A percentile compares a stretch with the other conserved stretches of the same genome.
Conservation (phyloP, 1,140 invertebrate genomes). For the Apis dorsata region DNA sequence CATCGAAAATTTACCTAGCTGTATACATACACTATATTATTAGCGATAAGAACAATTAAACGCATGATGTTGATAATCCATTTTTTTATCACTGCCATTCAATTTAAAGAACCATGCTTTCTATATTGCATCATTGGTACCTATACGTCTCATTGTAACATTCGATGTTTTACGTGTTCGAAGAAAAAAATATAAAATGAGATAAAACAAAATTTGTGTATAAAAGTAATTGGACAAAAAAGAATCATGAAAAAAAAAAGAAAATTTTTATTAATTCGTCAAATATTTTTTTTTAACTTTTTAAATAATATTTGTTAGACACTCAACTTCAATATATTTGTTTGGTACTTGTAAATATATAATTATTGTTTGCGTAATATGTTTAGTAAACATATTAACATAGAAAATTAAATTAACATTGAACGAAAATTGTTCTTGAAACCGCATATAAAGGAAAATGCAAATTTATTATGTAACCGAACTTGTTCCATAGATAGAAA, state of each 20-base stretch:
- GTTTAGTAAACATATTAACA: slow-evolving; percentile 3
- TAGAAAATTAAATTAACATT: slow-evolving; percentile 29
- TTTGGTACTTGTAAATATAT: slow-evolving; percentile 10
- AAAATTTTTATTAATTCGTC: not conserved
- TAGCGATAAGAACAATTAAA: slow-evolving; percentile 25
- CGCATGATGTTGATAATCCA: slow-evolving; percentile 42
- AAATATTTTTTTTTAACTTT: slow-evolving; percentile 6
- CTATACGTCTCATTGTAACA: slow-evolving; percentile 3
- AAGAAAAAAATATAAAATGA: not conserved
- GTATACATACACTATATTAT: slow-evolving; percentile 41
- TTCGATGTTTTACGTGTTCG: slow-evolving; percentile 6
- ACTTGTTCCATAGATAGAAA: slow-evolving; percentile 8
- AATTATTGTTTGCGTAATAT: slow-evolving; percentile 31
- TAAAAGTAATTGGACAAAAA: not conserved
- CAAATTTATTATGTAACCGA: slow-evolving; percentile 21
- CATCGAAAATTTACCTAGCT: slow-evolving; percentile 52
- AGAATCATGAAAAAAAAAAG: not conserved
- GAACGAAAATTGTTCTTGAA: slow-evolving; percentile 25
- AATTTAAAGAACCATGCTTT: slow-evolving; percentile 38
- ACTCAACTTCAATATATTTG: slow-evolving; percentile 6
- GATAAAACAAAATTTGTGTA: not conserved
- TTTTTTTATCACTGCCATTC: slow-evolving; percentile 60
- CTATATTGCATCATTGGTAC: slow-evolving; percentile 9
- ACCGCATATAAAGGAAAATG: not conserved
- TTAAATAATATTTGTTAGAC: not conserved